Conservation (phyloP, 1,140 invertebrate genomes). For the Oryzaephilus surinamensis region DNA sequence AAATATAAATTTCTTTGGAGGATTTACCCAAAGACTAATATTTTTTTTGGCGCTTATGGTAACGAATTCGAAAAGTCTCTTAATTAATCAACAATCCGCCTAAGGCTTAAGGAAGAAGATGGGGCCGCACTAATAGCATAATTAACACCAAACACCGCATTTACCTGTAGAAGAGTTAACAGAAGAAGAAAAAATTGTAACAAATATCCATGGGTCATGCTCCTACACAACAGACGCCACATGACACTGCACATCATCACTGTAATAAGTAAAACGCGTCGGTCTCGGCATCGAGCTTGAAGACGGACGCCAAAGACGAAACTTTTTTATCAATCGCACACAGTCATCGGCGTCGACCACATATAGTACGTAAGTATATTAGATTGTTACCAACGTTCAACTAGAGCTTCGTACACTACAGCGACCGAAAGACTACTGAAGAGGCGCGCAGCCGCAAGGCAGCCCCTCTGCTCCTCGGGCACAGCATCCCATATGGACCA, state of each 20-base stretch:
- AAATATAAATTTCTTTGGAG: too few species aligned
- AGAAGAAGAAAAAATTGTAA: conserved; percentile 38
- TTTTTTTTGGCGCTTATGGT: too few species aligned
- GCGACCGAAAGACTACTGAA: conserved; percentile 30
- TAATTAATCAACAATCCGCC: too few species aligned
- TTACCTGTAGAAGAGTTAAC: conserved; percentile 37
- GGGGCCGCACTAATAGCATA: too few species aligned
- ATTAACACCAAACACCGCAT: too few species aligned
- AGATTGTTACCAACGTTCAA: too few species aligned
- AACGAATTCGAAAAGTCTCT: too few species aligned
- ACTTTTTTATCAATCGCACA: neutral
- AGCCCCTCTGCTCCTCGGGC: conserved; percentile 23
- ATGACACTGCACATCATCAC: conserved; percentile 40
- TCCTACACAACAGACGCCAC: conserved; percentile 40
- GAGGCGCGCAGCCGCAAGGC: conserved; percentile 29
- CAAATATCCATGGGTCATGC: conserved; percentile 41
- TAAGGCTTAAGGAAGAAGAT: too few species aligned
- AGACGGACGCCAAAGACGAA: neutral
- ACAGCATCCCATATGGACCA: conserved; percentile 29
- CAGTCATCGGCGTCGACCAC: neutral
- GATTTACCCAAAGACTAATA: too few species aligned
- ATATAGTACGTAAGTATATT: neutral
- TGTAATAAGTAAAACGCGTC: conserved; percentile 17
- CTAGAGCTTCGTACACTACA: conserved; percentile 16
- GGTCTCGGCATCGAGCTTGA: conserved; percentile 19